phyloP scores from a whole-genome alignment of 2,888 invertebrate species.

The Formica aserva region DNA sequence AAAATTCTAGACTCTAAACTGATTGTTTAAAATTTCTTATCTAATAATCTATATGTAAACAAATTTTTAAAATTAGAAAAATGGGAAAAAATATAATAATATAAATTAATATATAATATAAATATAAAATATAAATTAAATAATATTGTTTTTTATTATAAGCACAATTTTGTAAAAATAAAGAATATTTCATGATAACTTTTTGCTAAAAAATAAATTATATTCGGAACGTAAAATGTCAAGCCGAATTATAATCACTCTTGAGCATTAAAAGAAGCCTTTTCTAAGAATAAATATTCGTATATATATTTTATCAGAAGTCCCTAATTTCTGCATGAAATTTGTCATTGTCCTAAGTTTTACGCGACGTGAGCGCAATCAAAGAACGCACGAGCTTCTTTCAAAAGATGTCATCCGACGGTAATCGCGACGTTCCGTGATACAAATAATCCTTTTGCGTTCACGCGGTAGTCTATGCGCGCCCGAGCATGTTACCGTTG shows the following conservation, averaged over 20 bases:
- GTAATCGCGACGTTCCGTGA: constrained; percentile 23
- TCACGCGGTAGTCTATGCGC: constrained; percentile 36
- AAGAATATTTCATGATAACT: not conserved
- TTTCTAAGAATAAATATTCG: constrained; percentile 3
- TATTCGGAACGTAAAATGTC: not conserved
- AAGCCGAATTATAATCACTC: not conserved
- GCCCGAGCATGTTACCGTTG: constrained; percentile 30
- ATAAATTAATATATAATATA: no score
- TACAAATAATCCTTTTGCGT: constrained; percentile 37
- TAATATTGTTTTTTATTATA: not conserved
- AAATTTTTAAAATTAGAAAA: not conserved
- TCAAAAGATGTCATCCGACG: constrained; percentile 1
- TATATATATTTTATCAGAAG: not conserved
- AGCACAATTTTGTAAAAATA: not conserved
- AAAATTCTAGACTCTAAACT: not conserved
- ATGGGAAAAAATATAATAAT: no score
- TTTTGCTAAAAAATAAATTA: constrained; percentile 11
- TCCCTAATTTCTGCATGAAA: not conserved
- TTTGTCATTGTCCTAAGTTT: not conserved
- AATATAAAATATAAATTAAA: not conserved
- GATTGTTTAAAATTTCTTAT: not conserved
- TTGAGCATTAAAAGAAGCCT: not conserved
- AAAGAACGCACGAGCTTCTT: constrained; percentile 1
- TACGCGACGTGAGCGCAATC: not conserved
- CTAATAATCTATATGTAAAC: not conserved